These are phyloP conservation scores for Poeciliopsis retropinna DNA, from an alignment of 2,113 vertebrate genomes.

Conservation along the genomic window DNA sequence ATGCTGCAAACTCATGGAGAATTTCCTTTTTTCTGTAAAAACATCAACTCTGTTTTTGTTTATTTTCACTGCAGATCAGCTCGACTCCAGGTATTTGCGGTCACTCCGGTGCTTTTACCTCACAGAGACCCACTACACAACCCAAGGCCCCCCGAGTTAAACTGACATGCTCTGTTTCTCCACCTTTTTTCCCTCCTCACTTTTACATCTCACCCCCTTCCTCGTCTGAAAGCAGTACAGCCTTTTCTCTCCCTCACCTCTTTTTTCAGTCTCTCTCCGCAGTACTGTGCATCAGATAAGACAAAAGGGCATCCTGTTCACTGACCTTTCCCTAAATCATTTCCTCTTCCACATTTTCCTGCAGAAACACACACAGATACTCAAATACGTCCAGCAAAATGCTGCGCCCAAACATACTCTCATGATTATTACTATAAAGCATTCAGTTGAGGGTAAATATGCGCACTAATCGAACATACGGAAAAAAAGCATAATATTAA, in stretches of 20 bases:
- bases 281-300: conserved; percentile 56
- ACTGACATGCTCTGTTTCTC: not conserved
- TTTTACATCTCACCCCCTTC: conserved; percentile 25
- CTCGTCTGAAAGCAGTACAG: conserved; percentile 16
- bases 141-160: not conserved
- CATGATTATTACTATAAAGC: not conserved
- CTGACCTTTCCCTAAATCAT: conserved; percentile 75
- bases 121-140: not conserved
- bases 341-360: conserved; percentile 60
- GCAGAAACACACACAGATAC: conserved; percentile 26
- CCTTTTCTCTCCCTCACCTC: conserved; percentile 10
- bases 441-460: not conserved
- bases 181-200: not conserved
- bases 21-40: no score
- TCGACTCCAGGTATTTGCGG: not conserved
- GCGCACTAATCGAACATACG: not conserved
- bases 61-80: not conserved
- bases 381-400: conserved; percentile 36
- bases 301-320: conserved; percentile 69
- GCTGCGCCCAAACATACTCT: conserved; percentile 8
- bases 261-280: conserved; percentile 19
- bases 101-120: not conserved
- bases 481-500: not conserved
- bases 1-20: no score
- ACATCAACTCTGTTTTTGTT: not conserved